Evolutionary conservation across 1,140 invertebrate genomes (phyloP).

Genomic region (Eriosoma lanigerum): DNA sequence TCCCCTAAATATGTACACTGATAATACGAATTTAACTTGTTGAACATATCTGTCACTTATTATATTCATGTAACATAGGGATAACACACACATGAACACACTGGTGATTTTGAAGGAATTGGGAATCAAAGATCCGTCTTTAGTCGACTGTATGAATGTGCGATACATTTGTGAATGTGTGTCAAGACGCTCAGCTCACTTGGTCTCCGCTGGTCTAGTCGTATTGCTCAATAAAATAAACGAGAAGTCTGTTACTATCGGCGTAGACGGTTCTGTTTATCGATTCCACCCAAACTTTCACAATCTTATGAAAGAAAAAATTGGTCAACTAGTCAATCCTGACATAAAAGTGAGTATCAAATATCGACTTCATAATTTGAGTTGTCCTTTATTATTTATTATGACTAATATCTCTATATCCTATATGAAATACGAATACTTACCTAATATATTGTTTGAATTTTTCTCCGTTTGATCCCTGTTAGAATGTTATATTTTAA

Average conservation of each 20-base stretch:
- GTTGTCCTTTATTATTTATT: too few relatives aligned
- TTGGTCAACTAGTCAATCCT: background rate
- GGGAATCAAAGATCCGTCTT: constrained; percentile 71
- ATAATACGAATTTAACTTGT: too few relatives aligned
- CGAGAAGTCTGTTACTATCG: background rate
- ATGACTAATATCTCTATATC: too few relatives aligned
- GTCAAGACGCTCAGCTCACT: constrained; percentile 84
- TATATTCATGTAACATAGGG: too few relatives aligned
- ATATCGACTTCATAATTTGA: too few relatives aligned
- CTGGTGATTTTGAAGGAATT: constrained; percentile 66
- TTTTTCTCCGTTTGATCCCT: too few relatives aligned
- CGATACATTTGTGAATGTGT: constrained; percentile 88
- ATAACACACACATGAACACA: background rate
- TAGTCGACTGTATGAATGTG: constrained; percentile 84
- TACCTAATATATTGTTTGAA: too few relatives aligned
- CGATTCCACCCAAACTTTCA: constrained; percentile 86
- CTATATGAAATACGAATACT: too few relatives aligned
- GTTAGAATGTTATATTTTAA: too few relatives aligned
- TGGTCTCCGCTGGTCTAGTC: constrained; percentile 84
- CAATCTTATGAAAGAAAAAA: constrained; percentile 64
- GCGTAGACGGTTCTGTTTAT: constrained; percentile 89
- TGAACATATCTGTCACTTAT: too few relatives aligned
- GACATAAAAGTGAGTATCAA: constrained; percentile 34
- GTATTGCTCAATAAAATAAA: constrained; percentile 30
- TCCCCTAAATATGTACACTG: too few relatives aligned